Base-by-base conservation (phyloP, 2,888 invertebrate genomes). In the Thyatira batis region DNA sequence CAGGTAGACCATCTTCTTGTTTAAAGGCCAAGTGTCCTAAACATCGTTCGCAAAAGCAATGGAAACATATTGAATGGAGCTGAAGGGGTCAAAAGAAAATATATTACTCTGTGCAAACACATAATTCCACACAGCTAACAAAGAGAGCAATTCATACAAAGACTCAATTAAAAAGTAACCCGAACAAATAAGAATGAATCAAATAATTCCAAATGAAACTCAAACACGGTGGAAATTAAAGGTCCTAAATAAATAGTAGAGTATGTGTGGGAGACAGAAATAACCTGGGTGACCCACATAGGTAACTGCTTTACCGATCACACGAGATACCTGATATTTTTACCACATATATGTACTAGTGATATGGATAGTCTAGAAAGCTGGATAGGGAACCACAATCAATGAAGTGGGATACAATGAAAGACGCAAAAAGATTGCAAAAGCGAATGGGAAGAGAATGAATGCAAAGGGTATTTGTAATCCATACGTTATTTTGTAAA, bases 231-330 rank as follows among this genome's bases (percentile, higher is more conserved):
- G 23, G 20, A 45, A 45, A 45, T 45, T 20, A 21, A 45, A 39
- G 39, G n/a, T 23, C 45, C 45, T 45, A 45, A 45, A 23, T 23
- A 49, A 49, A 27, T 30, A 45, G 33, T 33, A 33, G 39, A 17
- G 17, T 6, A 39, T 39, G 17, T 13, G 39, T 39, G n/a, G 6
- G 11, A 2, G 17, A 17, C 54, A 39, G 25, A 52, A 57, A 60
- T 55, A 64, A 49, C 52, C 39, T 39, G 25, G 3, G 48, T 57
- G 69, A 65, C 69, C 63, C 48, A 63, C 52, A 58, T 63, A 54
- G n/a, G n/a, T n/a, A n/a, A 21, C 27, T 11, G 50, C 10, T 9
- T 52, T 52, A 44, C 51, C 52, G 43, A 52, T 51, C 33, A 27
- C n/a, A n/a, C 20, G 45, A 8, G 45, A 45, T n/a, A 11, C n/a